A percentile compares a stretch with the other conserved stretches of the same genome.
These are phyloP conservation scores for Erythrolamprus reginae DNA, from an alignment of 2,113 vertebrate genomes.

Conservation along the genomic window DNA sequence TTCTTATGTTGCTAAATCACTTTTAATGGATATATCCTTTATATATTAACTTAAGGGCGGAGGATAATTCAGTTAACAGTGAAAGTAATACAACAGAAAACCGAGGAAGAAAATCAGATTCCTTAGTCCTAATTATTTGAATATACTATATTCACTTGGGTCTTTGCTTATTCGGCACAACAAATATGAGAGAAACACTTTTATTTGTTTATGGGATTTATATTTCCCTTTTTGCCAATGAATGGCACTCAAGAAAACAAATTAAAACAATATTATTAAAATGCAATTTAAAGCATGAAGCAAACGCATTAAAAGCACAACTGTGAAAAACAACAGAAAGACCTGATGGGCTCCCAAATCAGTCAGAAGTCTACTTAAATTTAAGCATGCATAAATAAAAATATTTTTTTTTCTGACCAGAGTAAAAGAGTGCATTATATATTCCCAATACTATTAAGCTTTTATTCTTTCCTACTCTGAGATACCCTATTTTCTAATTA, in stretches of 20 bases:
- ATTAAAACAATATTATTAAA: not conserved
- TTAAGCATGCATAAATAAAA: not conserved
- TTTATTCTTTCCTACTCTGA: not conserved
- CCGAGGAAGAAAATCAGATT: not conserved
- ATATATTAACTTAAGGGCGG: not conserved
- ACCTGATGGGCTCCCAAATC: not conserved
- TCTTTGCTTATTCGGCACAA: not conserved
- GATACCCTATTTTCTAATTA: not conserved
- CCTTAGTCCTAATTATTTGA: not conserved
- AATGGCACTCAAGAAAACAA: not conserved
- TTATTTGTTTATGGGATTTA: not conserved
- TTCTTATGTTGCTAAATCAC: not conserved
- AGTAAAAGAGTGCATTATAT: not conserved
- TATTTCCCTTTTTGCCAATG: not conserved
- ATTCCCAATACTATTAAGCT: not conserved
- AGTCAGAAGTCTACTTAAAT: not conserved
- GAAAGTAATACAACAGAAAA: not conserved
- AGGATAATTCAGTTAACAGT: not conserved
- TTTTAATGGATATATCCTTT: constrained; percentile 7
- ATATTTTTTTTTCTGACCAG: not conserved
- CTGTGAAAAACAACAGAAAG: not conserved
- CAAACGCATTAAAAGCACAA: not conserved
- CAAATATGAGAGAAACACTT: not conserved
- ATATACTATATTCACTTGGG: not conserved
- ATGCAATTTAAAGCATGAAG: not conserved